These are phyloP conservation scores for Apteryx owenii DNA, from an alignment of 2,113 vertebrate genomes.

Conservation along the genomic window DNA sequence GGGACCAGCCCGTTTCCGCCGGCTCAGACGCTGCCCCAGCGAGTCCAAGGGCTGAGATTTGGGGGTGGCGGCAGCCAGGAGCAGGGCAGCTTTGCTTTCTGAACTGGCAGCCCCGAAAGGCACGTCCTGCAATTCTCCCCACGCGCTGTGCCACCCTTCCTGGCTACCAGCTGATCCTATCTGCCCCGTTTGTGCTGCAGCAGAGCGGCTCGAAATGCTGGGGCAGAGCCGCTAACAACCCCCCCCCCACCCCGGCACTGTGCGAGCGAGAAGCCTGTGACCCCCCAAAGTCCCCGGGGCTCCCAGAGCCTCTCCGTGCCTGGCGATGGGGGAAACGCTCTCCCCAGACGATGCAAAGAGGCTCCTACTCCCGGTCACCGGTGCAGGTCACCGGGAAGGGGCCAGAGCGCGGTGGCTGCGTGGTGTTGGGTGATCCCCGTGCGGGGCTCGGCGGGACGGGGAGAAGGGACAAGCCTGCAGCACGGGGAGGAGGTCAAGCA, in stretches of 20 bases:
- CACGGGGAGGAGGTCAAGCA: too few species aligned
- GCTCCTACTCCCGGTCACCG: too few species aligned
- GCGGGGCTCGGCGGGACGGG: too few species aligned
- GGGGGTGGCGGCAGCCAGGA: not conserved
- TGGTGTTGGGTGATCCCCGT: too few species aligned
- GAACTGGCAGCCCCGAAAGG: not conserved
- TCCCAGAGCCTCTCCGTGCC: not conserved
- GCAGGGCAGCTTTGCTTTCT: slow-evolving; percentile 21
- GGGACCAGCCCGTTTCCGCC: not conserved
- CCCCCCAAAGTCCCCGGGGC: accelerated
- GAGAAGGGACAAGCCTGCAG: too few species aligned
- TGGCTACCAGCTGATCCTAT: slow-evolving; percentile 74
- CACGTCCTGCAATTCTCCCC: slow-evolving; percentile 83
- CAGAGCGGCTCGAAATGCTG: not conserved
- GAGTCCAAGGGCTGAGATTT: not conserved
- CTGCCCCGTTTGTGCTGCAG: slow-evolving; percentile 36
- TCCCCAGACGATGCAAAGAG: too few species aligned
- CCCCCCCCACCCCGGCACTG: not conserved
- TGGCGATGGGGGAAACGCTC: too few species aligned
- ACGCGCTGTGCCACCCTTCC: slow-evolving; percentile 79
- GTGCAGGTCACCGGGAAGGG: too few species aligned
- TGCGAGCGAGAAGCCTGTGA: accelerated
- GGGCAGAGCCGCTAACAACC: not conserved
- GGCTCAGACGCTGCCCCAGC: not conserved
- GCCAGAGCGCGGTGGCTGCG: too few species aligned